Base-by-base conservation (phyloP, 2,888 invertebrate species). In the Tigriopus californicus region DNA sequence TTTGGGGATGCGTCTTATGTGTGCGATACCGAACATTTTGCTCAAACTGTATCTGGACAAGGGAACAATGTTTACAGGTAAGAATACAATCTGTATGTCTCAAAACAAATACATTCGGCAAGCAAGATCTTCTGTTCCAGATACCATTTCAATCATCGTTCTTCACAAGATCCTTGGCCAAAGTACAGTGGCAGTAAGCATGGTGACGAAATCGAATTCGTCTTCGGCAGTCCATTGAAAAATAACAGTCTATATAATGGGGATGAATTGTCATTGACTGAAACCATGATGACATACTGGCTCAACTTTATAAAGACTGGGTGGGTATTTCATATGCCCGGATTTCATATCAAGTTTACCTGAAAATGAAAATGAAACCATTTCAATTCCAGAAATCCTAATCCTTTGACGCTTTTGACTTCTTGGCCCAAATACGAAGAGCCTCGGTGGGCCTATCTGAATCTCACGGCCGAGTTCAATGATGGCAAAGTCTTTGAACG, bases 1-100 rank as follows among this genome's bases (percentile, higher is more conserved):
- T 86, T 91, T 1, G 91, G 91, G 13, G 95, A 95, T 73, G 88
- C 88, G 70, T 88, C 88, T 74, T 95, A 95, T 75, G 86, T 88
- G 63, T 92, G 92, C 69, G 89, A 91, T 11, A 85, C 89, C 58
- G 87, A 89, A 69, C 81, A 84, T 68, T 90, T 90, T 69, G 89
- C 89, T 8, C 83, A 87, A 71, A 75, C 82, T 48, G 80, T 88
- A 65, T 83, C 89, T 0, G 83, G 82, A 63, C 79, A 83, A 60
- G 85, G 85, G 63, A 83, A 85, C 69, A 81, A 83, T 65, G 86
- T 89, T 63, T 89, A 85, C 72, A 33, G 33, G 33, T 8, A 33
- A 33, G 33, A 33, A 8, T 8, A n/a, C n/a, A n/a, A n/a, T n/a
- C n/a, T n/a, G n/a, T n/a, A n/a, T n/a, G n/a, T n/a, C n/a, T n/a